These are phyloP conservation scores for Medauroidea extradentata DNA, from an alignment of 1,140 invertebrate genomes.

Conservation along the genomic window DNA sequence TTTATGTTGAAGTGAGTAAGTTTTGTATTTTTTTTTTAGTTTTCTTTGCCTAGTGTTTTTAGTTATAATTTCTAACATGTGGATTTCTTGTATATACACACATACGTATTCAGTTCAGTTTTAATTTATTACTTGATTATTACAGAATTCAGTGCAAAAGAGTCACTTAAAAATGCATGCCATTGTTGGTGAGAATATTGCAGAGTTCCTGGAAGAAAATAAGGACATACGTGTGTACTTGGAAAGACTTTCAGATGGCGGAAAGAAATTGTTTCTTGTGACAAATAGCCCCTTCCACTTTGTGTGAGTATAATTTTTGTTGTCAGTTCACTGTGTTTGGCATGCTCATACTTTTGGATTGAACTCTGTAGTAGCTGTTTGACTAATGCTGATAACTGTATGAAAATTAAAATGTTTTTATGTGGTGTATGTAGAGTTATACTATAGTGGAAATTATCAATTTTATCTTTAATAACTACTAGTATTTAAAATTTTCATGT, in stretches of 20 bases:
- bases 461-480: too few species aligned
- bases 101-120: background rate
- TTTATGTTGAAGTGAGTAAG: background rate
- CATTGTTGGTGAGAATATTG: conserved; percentile 72
- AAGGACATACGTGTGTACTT: conserved; percentile 71
- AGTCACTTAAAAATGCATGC: conserved; percentile 91
- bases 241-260: conserved; percentile 61
- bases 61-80: background rate
- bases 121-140: background rate
- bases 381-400: too few species aligned
- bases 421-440: too few species aligned
- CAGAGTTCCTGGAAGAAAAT: conserved; percentile 77
- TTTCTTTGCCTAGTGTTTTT: background rate
- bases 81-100: background rate
- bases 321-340: too few species aligned
- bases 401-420: too few species aligned
- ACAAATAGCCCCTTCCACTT: conserved; percentile 96
- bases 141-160: conserved; percentile 78
- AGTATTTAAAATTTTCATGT: too few species aligned
- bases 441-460: too few species aligned
- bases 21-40: background rate
- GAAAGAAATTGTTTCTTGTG: conserved; percentile 92
- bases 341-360: too few species aligned
- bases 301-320: conserved; percentile 68
- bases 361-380: too few species aligned